Evolutionary conservation across 1,140 invertebrate species (phyloP).

Genomic region (Alviniconcha marisindica): DNA sequence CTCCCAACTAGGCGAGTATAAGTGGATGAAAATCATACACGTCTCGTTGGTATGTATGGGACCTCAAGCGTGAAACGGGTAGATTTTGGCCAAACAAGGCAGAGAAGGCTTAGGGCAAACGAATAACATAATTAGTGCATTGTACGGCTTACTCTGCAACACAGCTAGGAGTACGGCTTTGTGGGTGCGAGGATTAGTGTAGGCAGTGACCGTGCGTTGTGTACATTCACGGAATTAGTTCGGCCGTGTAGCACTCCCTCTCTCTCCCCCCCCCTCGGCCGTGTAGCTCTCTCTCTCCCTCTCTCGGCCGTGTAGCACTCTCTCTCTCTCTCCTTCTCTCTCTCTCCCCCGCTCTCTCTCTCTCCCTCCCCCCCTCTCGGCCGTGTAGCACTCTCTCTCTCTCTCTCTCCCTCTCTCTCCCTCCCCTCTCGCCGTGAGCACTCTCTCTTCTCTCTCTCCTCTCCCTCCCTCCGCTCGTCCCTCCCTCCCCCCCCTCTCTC

Average conservation of each 20-base stretch:
- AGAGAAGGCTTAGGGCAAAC: no score
- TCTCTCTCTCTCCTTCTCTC: background rate
- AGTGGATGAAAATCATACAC: no score
- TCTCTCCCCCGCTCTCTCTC: background rate
- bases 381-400: background rate
- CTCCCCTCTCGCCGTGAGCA: background rate
- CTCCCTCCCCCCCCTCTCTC: background rate
- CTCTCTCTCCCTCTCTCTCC: background rate
- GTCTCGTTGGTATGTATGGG: no score
- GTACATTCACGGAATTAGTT: no score
- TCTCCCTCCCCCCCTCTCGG: background rate
- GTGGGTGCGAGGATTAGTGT: no score
- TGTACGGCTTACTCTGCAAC: no score
- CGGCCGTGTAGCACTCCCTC: background rate
- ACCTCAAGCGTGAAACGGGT: no score
- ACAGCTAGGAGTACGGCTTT: no score
- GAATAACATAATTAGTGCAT: no score
- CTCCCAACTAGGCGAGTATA: no score
- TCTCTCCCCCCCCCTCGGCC: background rate
- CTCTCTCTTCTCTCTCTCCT: background rate
- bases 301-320: background rate
- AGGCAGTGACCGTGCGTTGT: no score
- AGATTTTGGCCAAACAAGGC: no score
- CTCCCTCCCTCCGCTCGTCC: background rate
- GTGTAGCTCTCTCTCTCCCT: background rate